Evolutionary conservation across 2,888 invertebrate genomes (phyloP).

Genomic region (Limnephilus marmoratus): DNA sequence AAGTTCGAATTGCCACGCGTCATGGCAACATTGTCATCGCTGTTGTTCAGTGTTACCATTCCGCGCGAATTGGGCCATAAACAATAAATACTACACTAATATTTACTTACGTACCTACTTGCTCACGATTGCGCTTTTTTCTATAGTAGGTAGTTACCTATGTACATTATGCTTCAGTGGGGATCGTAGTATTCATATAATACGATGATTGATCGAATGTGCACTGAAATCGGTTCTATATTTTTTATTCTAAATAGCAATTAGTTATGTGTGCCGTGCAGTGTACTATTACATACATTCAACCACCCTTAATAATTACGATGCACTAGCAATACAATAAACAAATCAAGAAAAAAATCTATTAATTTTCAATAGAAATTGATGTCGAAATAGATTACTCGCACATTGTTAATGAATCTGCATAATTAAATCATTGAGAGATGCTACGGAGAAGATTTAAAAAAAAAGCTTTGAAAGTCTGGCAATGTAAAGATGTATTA

Average conservation of each 20-base stretch:
- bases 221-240: background rate
- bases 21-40: background rate
- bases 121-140: background rate
- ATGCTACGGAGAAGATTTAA: too few species aligned
- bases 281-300: too few species aligned
- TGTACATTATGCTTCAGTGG: background rate
- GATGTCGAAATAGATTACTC: too few species aligned
- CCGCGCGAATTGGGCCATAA: background rate
- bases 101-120: background rate
- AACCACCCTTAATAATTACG: too few species aligned
- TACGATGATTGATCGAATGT: background rate
- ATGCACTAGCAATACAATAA: too few species aligned
- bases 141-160: background rate
- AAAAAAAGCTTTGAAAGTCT: too few species aligned
- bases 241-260: background rate
- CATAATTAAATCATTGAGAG: too few species aligned
- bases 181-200: background rate
- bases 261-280: too few species aligned
- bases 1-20: background rate
- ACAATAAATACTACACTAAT: background rate
- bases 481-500: too few species aligned
- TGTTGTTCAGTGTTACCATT: background rate
- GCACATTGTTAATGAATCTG: too few species aligned
- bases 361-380: too few species aligned
- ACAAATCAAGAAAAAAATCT: too few species aligned